Percentiles rank a stretch among this genome's conserved stretches.
phyloP scores from a whole-genome alignment of 2,797 vertebrate genomes.

The Danio tinwini region DNA sequence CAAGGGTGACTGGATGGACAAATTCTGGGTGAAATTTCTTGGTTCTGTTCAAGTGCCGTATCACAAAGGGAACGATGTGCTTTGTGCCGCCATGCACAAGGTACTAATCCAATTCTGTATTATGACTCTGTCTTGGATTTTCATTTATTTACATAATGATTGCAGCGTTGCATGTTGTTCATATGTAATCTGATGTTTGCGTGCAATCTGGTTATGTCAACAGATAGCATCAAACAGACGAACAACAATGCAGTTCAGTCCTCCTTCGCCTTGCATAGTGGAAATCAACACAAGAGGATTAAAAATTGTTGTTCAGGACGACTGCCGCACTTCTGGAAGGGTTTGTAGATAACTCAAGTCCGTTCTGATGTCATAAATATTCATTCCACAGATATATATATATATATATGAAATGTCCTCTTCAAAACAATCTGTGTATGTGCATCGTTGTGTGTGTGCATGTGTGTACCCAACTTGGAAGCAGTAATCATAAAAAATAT shows the following conservation, averaged over 20 bases:
- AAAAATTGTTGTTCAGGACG: conserved; percentile 87
- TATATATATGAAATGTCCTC: no score
- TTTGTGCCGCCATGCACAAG: conserved; percentile 97
- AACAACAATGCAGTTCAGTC: conserved; percentile 83
- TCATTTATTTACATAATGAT: background rate
- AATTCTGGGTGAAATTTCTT: conserved; percentile 90
- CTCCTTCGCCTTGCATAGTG: conserved; percentile 88
- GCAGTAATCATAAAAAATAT: no score
- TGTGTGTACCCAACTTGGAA: no score
- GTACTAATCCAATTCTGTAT: conserved; percentile 67
- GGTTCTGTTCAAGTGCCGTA: conserved; percentile 95
- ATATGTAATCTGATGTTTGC: conserved; percentile 32
- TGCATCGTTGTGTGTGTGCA: no score
- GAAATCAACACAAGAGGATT: conserved; percentile 91
- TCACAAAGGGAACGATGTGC: conserved; percentile 91
- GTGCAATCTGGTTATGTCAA: conserved; percentile 42
- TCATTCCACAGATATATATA: no score
- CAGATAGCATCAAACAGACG: conserved; percentile 92
- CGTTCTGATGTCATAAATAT: background rate
- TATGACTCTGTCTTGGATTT: background rate
- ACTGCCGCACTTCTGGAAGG: conserved; percentile 82
- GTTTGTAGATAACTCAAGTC: conserved; percentile 61
- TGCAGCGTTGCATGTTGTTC: background rate
- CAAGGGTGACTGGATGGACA: conserved; percentile 80
- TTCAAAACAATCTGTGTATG: no score